phyloP scores from a whole-genome alignment of 1,140 invertebrate genomes.

The Acromyrmex charruanus region DNA sequence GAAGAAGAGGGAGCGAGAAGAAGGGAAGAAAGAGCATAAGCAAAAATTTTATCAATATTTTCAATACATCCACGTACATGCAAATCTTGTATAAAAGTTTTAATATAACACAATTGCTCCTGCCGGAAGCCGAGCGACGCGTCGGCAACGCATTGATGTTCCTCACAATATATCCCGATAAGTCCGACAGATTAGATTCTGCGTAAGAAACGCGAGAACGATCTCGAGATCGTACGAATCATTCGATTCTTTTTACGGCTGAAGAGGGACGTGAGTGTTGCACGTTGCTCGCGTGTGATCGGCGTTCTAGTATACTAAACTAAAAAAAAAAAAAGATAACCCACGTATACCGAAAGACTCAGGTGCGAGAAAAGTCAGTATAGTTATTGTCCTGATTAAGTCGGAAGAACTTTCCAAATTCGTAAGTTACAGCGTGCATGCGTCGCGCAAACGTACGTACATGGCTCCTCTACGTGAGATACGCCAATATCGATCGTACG shows the following conservation, averaged over 20 bases:
- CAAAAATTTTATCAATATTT: slow-evolving; percentile 81
- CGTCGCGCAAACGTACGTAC: slow-evolving; percentile 41
- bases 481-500: slow-evolving; percentile 68
- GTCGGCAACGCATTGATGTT: slow-evolving; percentile 33
- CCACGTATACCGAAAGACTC: slow-evolving; percentile 86
- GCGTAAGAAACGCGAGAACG: neutral
- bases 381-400: slow-evolving; percentile 79
- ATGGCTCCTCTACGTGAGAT: slow-evolving; percentile 56
- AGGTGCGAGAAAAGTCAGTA: slow-evolving; percentile 83
- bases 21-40: slow-evolving; percentile 55
- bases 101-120: slow-evolving; percentile 76
- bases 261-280: slow-evolving; percentile 30
- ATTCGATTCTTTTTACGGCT: neutral
- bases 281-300: slow-evolving; percentile 53
- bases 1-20: slow-evolving; percentile 50
- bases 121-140: slow-evolving; percentile 56
- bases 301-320: slow-evolving; percentile 85
- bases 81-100: slow-evolving; percentile 80
- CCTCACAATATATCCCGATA: slow-evolving; percentile 12
- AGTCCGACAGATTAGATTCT: slow-evolving; percentile 3
- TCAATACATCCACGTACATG: slow-evolving; percentile 80
- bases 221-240: neutral
- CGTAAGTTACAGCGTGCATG: slow-evolving; percentile 49
- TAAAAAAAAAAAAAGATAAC: slow-evolving; percentile 77
- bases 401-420: slow-evolving; percentile 65